Evolutionary conservation across 2,888 invertebrate genomes (phyloP).

Genomic region (Ectobius pallidus): DNA sequence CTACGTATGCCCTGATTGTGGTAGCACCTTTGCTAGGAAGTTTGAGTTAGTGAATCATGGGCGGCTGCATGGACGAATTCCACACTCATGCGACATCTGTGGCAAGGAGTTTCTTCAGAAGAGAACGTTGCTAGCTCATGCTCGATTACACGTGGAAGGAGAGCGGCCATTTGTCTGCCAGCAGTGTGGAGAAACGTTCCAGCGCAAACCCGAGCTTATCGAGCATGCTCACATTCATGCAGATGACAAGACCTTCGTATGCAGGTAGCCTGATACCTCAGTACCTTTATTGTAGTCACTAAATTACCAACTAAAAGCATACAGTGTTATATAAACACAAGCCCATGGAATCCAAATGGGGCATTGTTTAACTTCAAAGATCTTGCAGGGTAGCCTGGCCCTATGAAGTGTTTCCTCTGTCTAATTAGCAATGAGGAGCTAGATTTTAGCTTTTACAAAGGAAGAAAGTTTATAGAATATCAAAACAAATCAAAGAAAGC

Average conservation of each 20-base stretch:
- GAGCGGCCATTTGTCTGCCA: slow-evolving; percentile 76
- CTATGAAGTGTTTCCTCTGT: no score
- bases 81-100: slow-evolving; percentile 81
- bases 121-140: slow-evolving; percentile 77
- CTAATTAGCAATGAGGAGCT: no score
- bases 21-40: slow-evolving; percentile 82
- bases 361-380: no score
- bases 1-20: slow-evolving; percentile 89
- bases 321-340: no score
- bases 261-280: slow-evolving; percentile 55
- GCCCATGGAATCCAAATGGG: no score
- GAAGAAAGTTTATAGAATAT: no score
- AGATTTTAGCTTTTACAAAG: no score
- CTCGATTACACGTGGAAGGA: slow-evolving; percentile 70
- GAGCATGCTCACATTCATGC: slow-evolving; percentile 65
- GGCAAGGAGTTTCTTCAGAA: slow-evolving; percentile 87
- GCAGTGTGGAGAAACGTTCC: slow-evolving; percentile 78
- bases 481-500: no score
- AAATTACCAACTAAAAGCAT: background rate
- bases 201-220: slow-evolving; percentile 71
- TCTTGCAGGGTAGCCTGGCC: no score
- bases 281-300: background rate
- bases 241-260: slow-evolving; percentile 55
- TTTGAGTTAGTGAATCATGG: slow-evolving; percentile 87
- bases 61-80: slow-evolving; percentile 78